Percentiles rank a stretch among this genome's conserved stretches.
phyloP scores from a whole-genome alignment of 2,797 vertebrate genomes.

The Carduelis carduelis region DNA sequence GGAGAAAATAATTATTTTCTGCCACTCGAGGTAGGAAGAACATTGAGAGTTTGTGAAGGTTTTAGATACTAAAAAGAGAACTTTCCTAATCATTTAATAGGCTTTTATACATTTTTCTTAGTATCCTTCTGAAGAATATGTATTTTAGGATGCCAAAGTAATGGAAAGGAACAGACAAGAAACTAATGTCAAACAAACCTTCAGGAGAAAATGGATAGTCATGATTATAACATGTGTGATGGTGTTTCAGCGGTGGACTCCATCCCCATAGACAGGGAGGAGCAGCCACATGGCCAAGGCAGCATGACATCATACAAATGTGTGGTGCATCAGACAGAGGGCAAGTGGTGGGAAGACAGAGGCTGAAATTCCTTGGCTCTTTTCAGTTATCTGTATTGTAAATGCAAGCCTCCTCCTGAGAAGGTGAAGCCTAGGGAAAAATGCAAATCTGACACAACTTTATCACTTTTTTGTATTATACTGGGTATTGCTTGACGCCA shows the following conservation, averaged over 20 bases:
- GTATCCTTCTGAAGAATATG: neutral
- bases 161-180: neutral
- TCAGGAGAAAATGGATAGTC: neutral
- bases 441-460: neutral
- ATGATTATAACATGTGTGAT: neutral
- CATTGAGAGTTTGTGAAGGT: neutral
- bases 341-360: neutral
- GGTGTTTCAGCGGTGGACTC: neutral
- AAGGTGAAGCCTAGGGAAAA: neutral
- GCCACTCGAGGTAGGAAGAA: neutral
- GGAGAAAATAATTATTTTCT: neutral
- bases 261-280: neutral
- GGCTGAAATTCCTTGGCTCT: neutral
- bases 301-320: fast-evolving
- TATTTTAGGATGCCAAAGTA: neutral
- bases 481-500: neutral
- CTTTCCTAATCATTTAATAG: neutral
- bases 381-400: neutral
- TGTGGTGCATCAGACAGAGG: neutral
- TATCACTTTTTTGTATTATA: neutral
- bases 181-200: neutral
- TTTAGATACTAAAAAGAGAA: neutral
- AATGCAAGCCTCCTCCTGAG: neutral
- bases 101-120: neutral
- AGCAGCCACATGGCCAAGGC: neutral